Base-by-base conservation (phyloP, 2,888 invertebrate species). In the Chrysolina americana region DNA sequence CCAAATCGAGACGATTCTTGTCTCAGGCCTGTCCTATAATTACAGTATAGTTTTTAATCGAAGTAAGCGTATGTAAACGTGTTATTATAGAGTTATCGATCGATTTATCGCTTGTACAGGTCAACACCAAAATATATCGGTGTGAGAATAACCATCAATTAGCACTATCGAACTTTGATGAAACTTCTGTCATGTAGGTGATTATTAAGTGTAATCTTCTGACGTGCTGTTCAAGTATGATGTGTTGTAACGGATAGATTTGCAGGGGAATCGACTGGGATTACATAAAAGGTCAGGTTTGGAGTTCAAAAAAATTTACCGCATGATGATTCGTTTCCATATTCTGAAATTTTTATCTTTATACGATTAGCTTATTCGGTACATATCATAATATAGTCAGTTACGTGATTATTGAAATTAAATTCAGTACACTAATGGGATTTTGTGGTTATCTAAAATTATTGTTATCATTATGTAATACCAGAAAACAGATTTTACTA, bases 91-190 rank as follows among this genome's bases (percentile, higher is more conserved):
- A 59, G 47, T 62, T 70, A 70, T 70, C 69, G 62, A 70, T 59
- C 69, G 69, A 70, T 47, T 62, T 70, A 70, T 70, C 62, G 63
- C 21, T 48, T 74, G 65, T 68, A 73, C 75, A 63, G 68, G 75
- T 73, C 73, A 68, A 62, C 59, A 65, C 66, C 47, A 41, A 70
- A 74, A 77, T 71, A 75, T 75, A 75, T 75, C 62, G 73, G 73
- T 71, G 70, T 64, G 64, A 76, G 70, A 65, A 69, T 73, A 78
- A 75, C 79, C 75, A 28, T 53, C 75, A 79, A 79, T 79, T 79
- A 78, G 76, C 76, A 74, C 73, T 65, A 65, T 66, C 74, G 76
- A 78, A 76, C 74, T 78, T 71, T 76, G 74, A 79, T 78, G 77
- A 73, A 79, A 78, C 65, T 63, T 53, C 71, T 70, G 74, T 74